Base-by-base conservation (phyloP, 1,140 invertebrate genomes). In the Listronotus bonariensis region DNA sequence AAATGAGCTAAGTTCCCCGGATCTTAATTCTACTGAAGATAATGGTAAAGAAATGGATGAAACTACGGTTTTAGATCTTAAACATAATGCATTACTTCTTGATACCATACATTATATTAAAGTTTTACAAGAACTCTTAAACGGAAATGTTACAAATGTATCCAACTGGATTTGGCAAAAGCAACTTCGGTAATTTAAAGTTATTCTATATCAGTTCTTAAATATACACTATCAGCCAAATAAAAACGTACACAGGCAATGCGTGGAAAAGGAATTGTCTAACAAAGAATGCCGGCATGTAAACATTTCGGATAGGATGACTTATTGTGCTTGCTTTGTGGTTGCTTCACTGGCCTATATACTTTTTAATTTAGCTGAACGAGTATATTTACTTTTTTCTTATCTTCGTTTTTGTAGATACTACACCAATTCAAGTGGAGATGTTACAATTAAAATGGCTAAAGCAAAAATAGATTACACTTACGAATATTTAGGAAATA, bases 401-500 rank as follows among this genome's bases (percentile, higher is more conserved):
- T 36, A 43, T 15, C 15, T 46, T 6, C 34, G n/a, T 51, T 53
- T 53, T 45, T 65, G 78, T 69, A 85, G 84, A 68, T 87, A 85
- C 69, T 87, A 87, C 67, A 70, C 82, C n/a, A 74, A 78, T 65
- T 76, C 82, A 72, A 78, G 75, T n/a, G 81, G 83, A 67, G 82
- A 83, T 63, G 81, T 89, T 3, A 77, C 84, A 12, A 81, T 90
- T 12, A 85, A 84, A 78, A 92, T 88, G 88, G 96, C 92, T 3
- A 90, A 95, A 77, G 92, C 96, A 3, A 87, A 95, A 81, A 96
- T 99, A 82, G 83, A 90, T 34, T 99, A 99, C 77, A 92, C 95
- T 7, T 99, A 95, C 80, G 98, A 99, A 79, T 99, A 99, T 80
- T 92, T 99, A 75, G 97, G 97, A 15, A 92, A 95, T 80, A 87